Evolutionary conservation across 2,888 invertebrate genomes (phyloP), one percentile per base, ranked within the genome.

Genomic region (Chirona hameri): DNA sequence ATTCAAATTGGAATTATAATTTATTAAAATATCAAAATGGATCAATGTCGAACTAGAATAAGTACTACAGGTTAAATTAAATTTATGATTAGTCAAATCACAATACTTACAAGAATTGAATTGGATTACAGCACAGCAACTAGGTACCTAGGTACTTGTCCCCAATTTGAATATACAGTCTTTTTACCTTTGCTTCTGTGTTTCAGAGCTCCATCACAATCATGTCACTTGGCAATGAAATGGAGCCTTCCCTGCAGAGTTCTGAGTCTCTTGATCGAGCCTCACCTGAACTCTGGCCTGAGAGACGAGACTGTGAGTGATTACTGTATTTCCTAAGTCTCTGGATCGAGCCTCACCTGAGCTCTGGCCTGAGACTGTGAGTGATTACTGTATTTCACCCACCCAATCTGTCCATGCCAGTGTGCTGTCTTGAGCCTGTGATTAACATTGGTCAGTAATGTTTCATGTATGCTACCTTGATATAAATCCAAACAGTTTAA

Each of bases 231-330:
- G 24, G 39, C 46, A 46, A 24, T 14, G 46, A 27, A 1, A 81
- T 81, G 52, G 80, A 80, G 46, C 27, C 15, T 9, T 80, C 18
- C 5, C 55, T 80, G 3, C 80, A 80, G 52, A 80, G 76, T 39
- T 24, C 76, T 24, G 98, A 98, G 89, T 96, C 95, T 88, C 89
- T 98, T 86, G 97, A 97, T 89, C 91, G 98, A 86, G 92, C 95
- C n/a, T 98, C 98, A 3, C 98, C 98, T 57, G 97, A 98, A 88
- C 89, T 98, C 86, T 98, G 98, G 98, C 97, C 97, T 46, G 97
- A 97, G 89, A 94, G 95, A 90, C 94, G 97, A 96, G 91, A 92
- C 93, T 90, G 76, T 76, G 24, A 76, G 76, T 24, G 27, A 60
- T 24, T 60, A 21, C 4, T 60, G 57, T 60, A 60, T 21, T 18